Base-by-base conservation (phyloP, 1,140 invertebrate species). In the Drosophila repleta region DNA sequence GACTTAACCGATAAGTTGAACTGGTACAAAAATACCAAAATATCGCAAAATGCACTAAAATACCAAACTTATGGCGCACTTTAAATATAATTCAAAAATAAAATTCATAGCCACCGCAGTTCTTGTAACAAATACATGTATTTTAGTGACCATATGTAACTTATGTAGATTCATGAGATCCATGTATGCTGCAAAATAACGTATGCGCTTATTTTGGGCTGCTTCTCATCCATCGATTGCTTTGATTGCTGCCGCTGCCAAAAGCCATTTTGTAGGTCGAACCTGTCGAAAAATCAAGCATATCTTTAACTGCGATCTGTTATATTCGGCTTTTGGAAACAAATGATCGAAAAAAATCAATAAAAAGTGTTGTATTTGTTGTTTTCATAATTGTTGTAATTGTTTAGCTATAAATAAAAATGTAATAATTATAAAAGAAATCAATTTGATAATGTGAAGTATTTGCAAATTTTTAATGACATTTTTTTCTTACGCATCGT, bases 401-500 rank as follows among this genome's bases (percentile, higher is more conserved):
- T 75, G 21, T 65, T 55, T 48, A 35, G 52, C 70, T 68, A 66
- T 63, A 64, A 72, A 69, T 68, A 26, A 70, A 69, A 56, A 58
- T 62, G 17, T 11, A 56, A 68, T 35, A 56, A 69, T 74, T 52
- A 57, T 84, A 80, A 79, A 67, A 62, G 43, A 49, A 64, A 84
- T 72, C 75, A 73, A 29, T 29, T 29, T 29, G 29, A 84, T 70
- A 83, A 80, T 84, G 64, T 80, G 76, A 85, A 84, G 70, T 84
- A 74, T 84, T 80, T 84, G 76, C 67, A 85, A 84, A 68, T 84
- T 84, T 83, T 84, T 84, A 84, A 84, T 84, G 43, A 84, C 79
- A 70, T 76, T 85, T 83, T 83, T 83, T 64, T 70, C 79, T 82
- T 82, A 81, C 70, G 74, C 68, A 55, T 81, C 63, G 63, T 77